Percentiles rank a stretch among this genome's conserved stretches.
phyloP scores from a whole-genome alignment of 2,797 vertebrate genomes.

The Neopelma chrysocephalum region DNA sequence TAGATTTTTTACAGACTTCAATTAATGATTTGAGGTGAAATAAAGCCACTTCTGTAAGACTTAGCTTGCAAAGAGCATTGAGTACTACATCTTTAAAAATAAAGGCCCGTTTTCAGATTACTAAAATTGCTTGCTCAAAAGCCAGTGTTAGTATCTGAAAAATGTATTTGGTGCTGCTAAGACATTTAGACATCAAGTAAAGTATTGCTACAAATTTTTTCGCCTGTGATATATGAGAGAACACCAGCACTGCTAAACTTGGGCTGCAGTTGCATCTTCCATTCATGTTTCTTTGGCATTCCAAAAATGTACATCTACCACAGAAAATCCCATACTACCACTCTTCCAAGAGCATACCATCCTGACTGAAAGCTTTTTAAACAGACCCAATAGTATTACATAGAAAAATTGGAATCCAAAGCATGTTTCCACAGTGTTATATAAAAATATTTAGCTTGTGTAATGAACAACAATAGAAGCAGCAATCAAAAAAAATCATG shows the following conservation, averaged over 20 bases:
- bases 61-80: neutral
- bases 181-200: neutral
- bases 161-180: neutral
- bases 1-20: neutral
- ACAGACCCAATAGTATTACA: neutral
- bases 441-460: constrained; percentile 49
- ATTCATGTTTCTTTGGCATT: neutral
- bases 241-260: neutral
- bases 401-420: constrained; percentile 31
- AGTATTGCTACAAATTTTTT: neutral
- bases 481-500: constrained; percentile 68
- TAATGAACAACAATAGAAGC: constrained; percentile 66
- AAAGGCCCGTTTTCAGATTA: neutral
- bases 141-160: neutral
- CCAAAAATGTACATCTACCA: neutral
- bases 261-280: neutral
- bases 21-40: neutral
- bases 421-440: constrained; percentile 34
- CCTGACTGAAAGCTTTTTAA: constrained; percentile 27
- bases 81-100: neutral
- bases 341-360: neutral
- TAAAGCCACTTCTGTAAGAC: neutral
- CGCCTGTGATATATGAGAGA: neutral
- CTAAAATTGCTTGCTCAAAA: neutral
- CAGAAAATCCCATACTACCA: neutral